Evolutionary conservation across 2,888 invertebrate species (phyloP).

Genomic region (Xanthia icteritia): DNA sequence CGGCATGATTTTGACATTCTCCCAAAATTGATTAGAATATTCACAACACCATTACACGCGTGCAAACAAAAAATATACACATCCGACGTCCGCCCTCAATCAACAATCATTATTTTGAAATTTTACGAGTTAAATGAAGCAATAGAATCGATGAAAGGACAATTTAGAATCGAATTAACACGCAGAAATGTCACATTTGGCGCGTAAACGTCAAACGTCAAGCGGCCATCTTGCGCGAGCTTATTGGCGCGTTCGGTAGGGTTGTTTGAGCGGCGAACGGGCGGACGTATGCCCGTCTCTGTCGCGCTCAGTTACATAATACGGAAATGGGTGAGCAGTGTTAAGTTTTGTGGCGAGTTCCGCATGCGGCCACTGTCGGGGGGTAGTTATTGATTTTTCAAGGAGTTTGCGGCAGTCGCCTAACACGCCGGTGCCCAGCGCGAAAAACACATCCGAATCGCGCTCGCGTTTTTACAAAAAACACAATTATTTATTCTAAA

Average conservation of each 20-base stretch:
- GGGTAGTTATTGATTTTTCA: slow-evolving; percentile 89
- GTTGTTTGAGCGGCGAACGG: slow-evolving; percentile 77
- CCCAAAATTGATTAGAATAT: slow-evolving; percentile 45
- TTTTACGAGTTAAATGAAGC: slow-evolving; percentile 78
- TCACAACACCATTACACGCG: slow-evolving; percentile 22
- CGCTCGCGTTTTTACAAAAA: slow-evolving; percentile 84
- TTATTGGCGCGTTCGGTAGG: slow-evolving; percentile 81
- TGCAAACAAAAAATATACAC: slow-evolving; percentile 55
- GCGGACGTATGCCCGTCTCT: slow-evolving; percentile 77
- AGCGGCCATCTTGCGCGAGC: slow-evolving; percentile 80
- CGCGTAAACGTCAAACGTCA: slow-evolving; percentile 89
- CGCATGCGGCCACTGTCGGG: slow-evolving; percentile 85
- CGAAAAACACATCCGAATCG: slow-evolving; percentile 86
- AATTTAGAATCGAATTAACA: slow-evolving; percentile 78
- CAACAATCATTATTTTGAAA: slow-evolving; percentile 71
- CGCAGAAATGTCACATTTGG: slow-evolving; percentile 86
- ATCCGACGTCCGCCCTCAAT: slow-evolving; percentile 51
- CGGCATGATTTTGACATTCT: slow-evolving; percentile 33
- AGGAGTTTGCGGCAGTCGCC: slow-evolving; percentile 88
- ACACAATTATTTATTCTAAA: slow-evolving; percentile 76
- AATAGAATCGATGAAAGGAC: slow-evolving; percentile 82
- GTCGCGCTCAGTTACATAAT: slow-evolving; percentile 85
- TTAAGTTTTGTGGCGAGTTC: slow-evolving; percentile 82
- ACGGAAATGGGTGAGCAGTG: slow-evolving; percentile 89
- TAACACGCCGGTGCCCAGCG: slow-evolving; percentile 87